Evolutionary conservation across 2,888 invertebrate species (phyloP).

Genomic region (Hirtodrosophila histrioides): DNA sequence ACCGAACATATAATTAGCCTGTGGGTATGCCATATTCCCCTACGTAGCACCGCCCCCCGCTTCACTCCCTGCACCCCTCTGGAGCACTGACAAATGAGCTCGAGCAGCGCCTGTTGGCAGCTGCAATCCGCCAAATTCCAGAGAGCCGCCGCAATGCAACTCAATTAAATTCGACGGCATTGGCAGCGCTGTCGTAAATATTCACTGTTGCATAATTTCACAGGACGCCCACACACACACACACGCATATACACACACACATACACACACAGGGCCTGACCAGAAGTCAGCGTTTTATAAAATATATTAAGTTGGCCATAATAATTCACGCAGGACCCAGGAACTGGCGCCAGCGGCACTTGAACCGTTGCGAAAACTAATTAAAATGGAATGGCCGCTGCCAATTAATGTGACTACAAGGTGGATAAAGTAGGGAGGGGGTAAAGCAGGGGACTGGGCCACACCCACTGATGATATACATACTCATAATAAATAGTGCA

Average conservation of each 20-base stretch:
- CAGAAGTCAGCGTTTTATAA: conserved; percentile 58
- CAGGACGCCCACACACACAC: conserved; percentile 12
- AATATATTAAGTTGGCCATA: conserved; percentile 67
- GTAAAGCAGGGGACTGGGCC: background rate
- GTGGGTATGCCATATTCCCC: conserved; percentile 10
- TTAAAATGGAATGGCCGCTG: conserved; percentile 76
- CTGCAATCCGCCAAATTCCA: conserved; percentile 50
- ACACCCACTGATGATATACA: conserved; percentile 25
- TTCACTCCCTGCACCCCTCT: background rate
- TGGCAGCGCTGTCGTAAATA: conserved; percentile 47
- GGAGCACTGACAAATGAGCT: conserved; percentile 39
- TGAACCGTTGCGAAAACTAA: conserved; percentile 77
- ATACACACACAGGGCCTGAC: background rate
- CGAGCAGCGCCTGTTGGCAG: conserved; percentile 32
- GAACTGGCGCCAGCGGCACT: conserved; percentile 48
- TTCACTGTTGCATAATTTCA: conserved; percentile 67
- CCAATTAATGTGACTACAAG: conserved; percentile 74
- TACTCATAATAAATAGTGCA: conserved; percentile 46
- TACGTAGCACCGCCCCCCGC: background rate
- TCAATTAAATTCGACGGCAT: conserved; percentile 73
- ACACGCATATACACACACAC: conserved; percentile 5
- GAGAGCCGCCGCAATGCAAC: conserved; percentile 63
- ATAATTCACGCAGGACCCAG: conserved; percentile 66
- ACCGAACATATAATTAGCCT: conserved; percentile 47
- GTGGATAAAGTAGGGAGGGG: conserved; percentile 2